phyloP scores from a whole-genome alignment of 2,797 vertebrate species.

The Tamandua tetradactyla region DNA sequence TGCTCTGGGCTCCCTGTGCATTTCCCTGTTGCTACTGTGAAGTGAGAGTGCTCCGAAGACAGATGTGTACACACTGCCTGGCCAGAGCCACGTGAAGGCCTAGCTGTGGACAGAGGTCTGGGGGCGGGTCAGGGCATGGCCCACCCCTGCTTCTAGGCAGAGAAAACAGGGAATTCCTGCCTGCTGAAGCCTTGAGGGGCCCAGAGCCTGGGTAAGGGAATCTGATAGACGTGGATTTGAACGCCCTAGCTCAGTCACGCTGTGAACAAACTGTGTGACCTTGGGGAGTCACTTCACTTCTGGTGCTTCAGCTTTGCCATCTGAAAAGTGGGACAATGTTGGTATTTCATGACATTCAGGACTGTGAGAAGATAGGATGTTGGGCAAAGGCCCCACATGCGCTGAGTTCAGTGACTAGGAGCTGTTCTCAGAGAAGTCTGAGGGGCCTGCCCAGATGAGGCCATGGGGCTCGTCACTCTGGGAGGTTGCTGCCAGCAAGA shows the following conservation, averaged over 20 bases:
- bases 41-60: not conserved
- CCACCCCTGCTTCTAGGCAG: not conserved
- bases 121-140: not conserved
- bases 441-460: not conserved
- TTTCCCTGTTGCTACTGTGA: fast-evolving
- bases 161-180: not conserved
- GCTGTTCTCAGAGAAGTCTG: not conserved
- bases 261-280: not conserved
- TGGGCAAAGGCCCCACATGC: not conserved
- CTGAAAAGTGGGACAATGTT: not conserved
- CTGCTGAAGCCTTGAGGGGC: not conserved
- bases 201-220: not conserved
- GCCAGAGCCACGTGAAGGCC: not conserved
- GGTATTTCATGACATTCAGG: not conserved
- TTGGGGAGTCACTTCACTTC: too few relatives aligned
- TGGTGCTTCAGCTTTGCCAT: not conserved
- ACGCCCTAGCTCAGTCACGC: not conserved
- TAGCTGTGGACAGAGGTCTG: not conserved
- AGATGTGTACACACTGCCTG: too few relatives aligned
- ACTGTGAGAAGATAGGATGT: fast-evolving
- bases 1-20: not conserved
- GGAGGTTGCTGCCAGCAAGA: not conserved
- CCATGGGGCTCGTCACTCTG: not conserved
- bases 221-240: not conserved
- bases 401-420: not conserved